These are phyloP conservation scores for Glareola pratincola DNA, from an alignment of 2,113 vertebrate genomes.

Conservation along the genomic window DNA sequence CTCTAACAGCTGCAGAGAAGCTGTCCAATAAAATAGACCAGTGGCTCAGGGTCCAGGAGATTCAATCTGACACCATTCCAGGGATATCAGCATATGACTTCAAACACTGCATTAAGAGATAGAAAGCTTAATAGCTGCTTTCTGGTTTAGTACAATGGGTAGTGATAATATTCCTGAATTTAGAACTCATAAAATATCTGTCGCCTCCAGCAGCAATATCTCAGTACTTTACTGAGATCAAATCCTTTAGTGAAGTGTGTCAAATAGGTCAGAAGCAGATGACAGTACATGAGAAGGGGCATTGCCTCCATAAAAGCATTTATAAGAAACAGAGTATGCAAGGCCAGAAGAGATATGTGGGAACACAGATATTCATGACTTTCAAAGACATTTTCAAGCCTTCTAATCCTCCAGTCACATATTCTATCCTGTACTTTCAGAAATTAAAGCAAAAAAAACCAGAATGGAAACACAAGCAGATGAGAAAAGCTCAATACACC, in stretches of 20 bases:
- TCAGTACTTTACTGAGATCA: constrained; percentile 11
- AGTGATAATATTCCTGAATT: constrained; percentile 41
- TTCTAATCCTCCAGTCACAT: background rate
- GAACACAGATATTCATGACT: background rate
- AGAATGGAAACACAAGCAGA: background rate
- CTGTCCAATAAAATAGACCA: constrained; percentile 46
- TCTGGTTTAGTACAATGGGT: constrained; percentile 30
- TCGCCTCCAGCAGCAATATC: constrained; percentile 32
- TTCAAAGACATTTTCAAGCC: background rate
- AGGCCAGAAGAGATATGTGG: background rate
- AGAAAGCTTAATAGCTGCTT: constrained; percentile 43
- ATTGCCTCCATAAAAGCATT: background rate
- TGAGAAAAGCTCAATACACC: background rate
- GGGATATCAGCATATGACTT: constrained; percentile 56
- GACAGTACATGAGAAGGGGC: background rate
- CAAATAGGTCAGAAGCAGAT: constrained; percentile 20
- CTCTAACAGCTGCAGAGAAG: constrained; percentile 8
- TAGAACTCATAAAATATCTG: constrained; percentile 27
- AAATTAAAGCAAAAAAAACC: background rate
- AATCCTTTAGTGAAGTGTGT: constrained; percentile 17
- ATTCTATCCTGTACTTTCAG: background rate
- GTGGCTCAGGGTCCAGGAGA: background rate
- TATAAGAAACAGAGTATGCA: background rate
- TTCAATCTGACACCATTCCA: constrained; percentile 63
- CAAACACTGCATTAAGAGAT: constrained; percentile 41